Evolutionary conservation across 1,140 invertebrate genomes (phyloP), one percentile per base, ranked within the genome.

Genomic region (Drosophila pectinifera): DNA sequence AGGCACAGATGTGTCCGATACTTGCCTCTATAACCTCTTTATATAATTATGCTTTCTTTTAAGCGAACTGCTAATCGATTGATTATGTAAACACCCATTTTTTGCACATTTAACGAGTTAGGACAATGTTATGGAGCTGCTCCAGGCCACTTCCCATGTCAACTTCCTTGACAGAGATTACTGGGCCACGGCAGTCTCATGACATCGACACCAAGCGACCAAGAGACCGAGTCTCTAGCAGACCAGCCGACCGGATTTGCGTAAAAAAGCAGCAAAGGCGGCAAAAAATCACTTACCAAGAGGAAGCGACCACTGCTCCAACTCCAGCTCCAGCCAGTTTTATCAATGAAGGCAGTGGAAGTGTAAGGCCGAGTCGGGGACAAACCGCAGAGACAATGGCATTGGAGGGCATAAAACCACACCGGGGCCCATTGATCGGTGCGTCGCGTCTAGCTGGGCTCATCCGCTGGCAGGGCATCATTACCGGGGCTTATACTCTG

Each of bases 281-380:
- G 39, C 10, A 64, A 85, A 85, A 81, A 85, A 86, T 78, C 78
- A 73, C 82, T 85, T 81, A 73, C 82, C 78, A 74, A 85, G 81
- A 86, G 81, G 81, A 85, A 85, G 78, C 78, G 81, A 57, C 49
- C 49, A 22, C 31, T 53, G 49, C 49, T 53, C 31, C 73, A 62
- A 53, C 77, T 62, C 74, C 72, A 83, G 69, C 77, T 62, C 74
- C 72, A 83, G 69, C 81, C 63, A 85, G 73, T 85, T 84, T 83
- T 84, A 84, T 84, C 78, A 85, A 85, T 85, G 81, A 86, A 86
- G 57, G 49, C 81, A 54, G 54, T 73, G n/a, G n/a, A n/a, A n/a
- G 54, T 62, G 49, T 62, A 80, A 83, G 54, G 59, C 49, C 20
- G 1, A 53, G 49, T 65, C 80, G 77, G 68, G 39, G 57, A 75